Evolutionary conservation across 2,888 invertebrate genomes (phyloP).

Genomic region (Crocallis elinguaria): DNA sequence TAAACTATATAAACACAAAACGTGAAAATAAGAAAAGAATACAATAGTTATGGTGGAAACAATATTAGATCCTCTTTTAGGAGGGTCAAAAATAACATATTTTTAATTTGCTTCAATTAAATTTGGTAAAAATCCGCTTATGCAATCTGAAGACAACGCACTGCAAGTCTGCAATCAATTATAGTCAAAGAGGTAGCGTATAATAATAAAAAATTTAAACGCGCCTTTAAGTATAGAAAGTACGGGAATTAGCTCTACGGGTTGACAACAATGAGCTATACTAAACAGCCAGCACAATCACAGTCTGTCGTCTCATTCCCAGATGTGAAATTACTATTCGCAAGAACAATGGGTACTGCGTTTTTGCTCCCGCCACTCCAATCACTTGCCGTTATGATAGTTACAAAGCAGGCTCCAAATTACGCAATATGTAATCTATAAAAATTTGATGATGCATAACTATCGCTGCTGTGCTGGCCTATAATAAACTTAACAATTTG

Average conservation of each 20-base stretch:
- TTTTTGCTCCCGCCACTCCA: constrained; percentile 36
- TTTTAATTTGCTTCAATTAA: too few relatives aligned
- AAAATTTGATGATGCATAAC: background rate
- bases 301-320: constrained; percentile 40
- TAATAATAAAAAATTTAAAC: background rate
- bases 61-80: background rate
- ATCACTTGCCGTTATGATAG: constrained; percentile 27
- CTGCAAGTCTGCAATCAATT: too few relatives aligned
- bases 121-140: too few relatives aligned
- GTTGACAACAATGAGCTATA: constrained; percentile 38
- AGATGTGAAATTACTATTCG: constrained; percentile 42
- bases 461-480: background rate
- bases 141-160: too few relatives aligned
- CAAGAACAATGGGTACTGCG: constrained; percentile 40
- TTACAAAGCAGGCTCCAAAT: constrained; percentile 24
- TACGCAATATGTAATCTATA: constrained; percentile 5
- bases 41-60: too few relatives aligned
- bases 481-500: background rate
- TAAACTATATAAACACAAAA: too few relatives aligned
- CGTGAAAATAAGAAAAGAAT: too few relatives aligned
- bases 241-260: constrained; percentile 40
- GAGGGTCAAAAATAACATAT: background rate
- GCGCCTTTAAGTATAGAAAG: constrained; percentile 11
- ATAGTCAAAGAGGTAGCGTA: background rate
- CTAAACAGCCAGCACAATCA: constrained; percentile 30